These are phyloP conservation scores for Metopolophium dirhodum DNA, from an alignment of 1,140 invertebrate species.

Conservation along the genomic window DNA sequence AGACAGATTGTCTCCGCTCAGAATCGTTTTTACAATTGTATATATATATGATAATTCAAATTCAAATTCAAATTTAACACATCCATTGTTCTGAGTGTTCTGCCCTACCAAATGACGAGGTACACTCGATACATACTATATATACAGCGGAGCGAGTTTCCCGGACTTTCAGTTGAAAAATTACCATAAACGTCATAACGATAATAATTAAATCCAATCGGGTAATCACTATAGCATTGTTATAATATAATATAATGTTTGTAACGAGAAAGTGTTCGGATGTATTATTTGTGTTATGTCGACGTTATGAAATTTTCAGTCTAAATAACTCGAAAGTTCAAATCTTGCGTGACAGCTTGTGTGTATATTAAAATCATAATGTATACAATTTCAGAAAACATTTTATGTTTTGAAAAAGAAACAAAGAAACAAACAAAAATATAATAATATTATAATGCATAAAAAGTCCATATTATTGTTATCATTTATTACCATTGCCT, in stretches of 20 bases:
- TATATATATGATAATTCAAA: too few species aligned
- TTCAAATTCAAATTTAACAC: background rate
- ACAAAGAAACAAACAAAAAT: background rate
- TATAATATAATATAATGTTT: background rate
- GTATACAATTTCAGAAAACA: conserved; percentile 3
- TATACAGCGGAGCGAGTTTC: background rate
- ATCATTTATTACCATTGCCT: background rate
- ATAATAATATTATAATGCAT: background rate
- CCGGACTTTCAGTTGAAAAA: background rate
- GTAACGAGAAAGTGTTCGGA: background rate
- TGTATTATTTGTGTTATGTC: background rate
- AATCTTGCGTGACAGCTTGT: background rate
- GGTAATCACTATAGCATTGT: background rate
- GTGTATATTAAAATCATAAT: background rate
- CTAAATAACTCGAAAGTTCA: background rate
- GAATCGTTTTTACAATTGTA: background rate
- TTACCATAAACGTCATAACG: background rate
- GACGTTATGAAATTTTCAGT: background rate
- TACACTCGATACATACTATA: background rate
- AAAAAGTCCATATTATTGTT: conserved; percentile 6
- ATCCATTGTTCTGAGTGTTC: background rate
- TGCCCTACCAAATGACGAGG: background rate
- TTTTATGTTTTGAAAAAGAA: conserved; percentile 1
- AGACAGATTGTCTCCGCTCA: background rate
- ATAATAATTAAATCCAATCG: background rate